Conservation (phyloP, 1,140 invertebrate species). For the Parasteatoda tepidariorum region DNA sequence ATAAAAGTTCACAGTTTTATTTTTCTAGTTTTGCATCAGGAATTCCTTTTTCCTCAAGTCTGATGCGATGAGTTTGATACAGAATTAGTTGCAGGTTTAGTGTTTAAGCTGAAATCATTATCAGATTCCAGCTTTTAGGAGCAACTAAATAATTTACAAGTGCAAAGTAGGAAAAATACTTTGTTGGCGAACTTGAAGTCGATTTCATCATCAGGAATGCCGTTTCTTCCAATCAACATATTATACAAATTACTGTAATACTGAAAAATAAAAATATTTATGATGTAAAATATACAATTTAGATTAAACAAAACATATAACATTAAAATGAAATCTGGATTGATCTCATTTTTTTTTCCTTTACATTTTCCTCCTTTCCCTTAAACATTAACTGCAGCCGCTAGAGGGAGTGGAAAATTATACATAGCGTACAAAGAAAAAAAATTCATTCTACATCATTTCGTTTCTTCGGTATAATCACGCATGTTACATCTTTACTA, state of each 20-base stretch:
- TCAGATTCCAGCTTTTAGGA: background rate
- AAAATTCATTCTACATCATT: too few species aligned
- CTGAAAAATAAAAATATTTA: background rate
- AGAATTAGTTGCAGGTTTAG: too few species aligned
- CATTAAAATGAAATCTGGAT: background rate
- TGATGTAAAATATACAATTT: background rate
- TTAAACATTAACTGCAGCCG: too few species aligned
- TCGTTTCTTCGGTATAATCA: too few species aligned
- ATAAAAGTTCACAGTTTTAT: too few species aligned
- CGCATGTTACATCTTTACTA: too few species aligned
- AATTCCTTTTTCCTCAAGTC: too few species aligned
- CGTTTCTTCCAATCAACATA: slow-evolving; percentile 6
- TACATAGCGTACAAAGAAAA: too few species aligned
- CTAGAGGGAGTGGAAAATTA: too few species aligned
- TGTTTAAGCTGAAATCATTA: too few species aligned
- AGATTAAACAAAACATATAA: background rate
- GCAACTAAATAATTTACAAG: slow-evolving; percentile 40
- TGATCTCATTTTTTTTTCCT: background rate
- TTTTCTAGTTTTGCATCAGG: too few species aligned
- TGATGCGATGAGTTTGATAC: too few species aligned
- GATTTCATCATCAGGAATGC: background rate
- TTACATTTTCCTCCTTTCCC: background rate
- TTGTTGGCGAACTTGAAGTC: slow-evolving; percentile 9
- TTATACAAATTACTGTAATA: slow-evolving; percentile 24
- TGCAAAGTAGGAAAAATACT: slow-evolving; percentile 17